Conservation (phyloP, 2,113 vertebrate genomes). For the Hypomesus transpacificus region DNA sequence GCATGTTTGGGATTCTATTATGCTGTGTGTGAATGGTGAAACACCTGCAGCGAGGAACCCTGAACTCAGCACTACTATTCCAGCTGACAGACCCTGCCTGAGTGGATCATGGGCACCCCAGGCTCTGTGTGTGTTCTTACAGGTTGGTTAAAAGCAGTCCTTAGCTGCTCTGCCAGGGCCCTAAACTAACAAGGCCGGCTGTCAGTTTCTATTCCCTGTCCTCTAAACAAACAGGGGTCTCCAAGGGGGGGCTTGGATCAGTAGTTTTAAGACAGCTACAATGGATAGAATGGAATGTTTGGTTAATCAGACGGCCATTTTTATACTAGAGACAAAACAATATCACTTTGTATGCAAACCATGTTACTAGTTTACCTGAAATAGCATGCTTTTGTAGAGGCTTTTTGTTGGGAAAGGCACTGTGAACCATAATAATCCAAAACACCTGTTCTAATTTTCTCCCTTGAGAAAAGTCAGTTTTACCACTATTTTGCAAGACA, state of each 20-base stretch:
- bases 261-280: neutral
- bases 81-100: too few species aligned
- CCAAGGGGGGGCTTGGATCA: neutral
- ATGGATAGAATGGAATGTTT: neutral
- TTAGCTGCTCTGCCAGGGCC: constrained; percentile 10
- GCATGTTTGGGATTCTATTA: too few species aligned
- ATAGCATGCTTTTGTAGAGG: too few species aligned
- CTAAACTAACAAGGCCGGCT: neutral
- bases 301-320: constrained; percentile 1
- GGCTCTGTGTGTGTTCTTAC: constrained; percentile 25
- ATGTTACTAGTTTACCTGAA: neutral
- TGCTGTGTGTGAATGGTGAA: too few species aligned
- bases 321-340: neutral
- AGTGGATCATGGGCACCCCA: neutral
- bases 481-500: neutral
- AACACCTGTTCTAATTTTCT: neutral
- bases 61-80: too few species aligned
- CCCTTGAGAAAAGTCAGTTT: neutral
- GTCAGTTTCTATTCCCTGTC: constrained; percentile 14
- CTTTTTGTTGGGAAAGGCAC: too few species aligned
- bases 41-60: neutral
- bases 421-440: neutral
- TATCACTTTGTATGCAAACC: constrained; percentile 12
- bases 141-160: constrained; percentile 27
- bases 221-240: constrained; percentile 9